These are phyloP conservation scores for Lindbergichthys nudifrons DNA, from an alignment of 2,797 vertebrate species.

Conservation along the genomic window DNA sequence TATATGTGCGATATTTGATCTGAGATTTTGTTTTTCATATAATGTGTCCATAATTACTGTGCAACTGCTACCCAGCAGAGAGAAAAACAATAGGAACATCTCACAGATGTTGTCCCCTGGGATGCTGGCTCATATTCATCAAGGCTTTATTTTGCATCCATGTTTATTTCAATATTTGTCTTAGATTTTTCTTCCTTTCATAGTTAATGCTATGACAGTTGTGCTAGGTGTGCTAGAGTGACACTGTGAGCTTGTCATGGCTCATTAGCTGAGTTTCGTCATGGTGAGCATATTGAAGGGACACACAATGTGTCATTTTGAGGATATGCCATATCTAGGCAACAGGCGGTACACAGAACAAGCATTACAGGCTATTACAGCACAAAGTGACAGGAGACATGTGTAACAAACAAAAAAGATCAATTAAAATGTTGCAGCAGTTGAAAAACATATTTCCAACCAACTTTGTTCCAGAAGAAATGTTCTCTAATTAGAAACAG, in stretches of 20 bases:
- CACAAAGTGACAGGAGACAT: neutral
- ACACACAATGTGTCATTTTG: constrained; percentile 27
- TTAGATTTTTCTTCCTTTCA: constrained; percentile 10
- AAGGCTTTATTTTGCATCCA: constrained; percentile 25
- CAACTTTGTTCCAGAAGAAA: no score
- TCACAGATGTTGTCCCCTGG: constrained; percentile 63
- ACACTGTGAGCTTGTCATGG: constrained; percentile 17
- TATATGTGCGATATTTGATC: constrained; percentile 44
- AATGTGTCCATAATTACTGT: constrained; percentile 62
- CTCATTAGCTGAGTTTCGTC: constrained; percentile 39
- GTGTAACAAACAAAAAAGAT: neutral
- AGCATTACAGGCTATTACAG: neutral
- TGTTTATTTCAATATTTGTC: constrained; percentile 30
- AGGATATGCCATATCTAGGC: neutral
- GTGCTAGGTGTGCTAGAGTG: constrained; percentile 15
- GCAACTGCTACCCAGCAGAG: constrained; percentile 31
- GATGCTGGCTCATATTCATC: constrained; percentile 49
- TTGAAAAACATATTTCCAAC: neutral
- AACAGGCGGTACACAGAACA: constrained; percentile 11
- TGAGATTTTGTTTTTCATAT: constrained; percentile 57
- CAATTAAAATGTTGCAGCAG: constrained; percentile 1
- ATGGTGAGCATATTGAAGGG: constrained; percentile 34
- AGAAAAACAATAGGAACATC: constrained; percentile 36
- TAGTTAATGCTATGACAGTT: constrained; percentile 30
- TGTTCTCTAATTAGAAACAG: neutral